phyloP scores from a whole-genome alignment of 2,888 invertebrate species.

The Callimorpha dominula region DNA sequence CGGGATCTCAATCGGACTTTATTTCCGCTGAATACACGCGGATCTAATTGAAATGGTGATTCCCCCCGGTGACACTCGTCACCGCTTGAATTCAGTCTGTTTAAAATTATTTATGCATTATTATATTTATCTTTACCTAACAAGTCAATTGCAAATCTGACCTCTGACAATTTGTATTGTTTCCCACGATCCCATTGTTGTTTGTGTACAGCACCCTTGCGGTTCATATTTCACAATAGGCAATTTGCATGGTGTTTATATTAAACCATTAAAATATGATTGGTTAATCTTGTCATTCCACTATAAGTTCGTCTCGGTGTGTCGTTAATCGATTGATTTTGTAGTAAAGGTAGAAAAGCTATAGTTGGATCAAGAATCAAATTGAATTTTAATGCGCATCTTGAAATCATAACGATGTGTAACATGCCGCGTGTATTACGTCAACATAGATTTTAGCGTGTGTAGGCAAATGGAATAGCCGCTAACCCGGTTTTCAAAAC shows the following conservation, averaged over 20 bases:
- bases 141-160: slow-evolving; percentile 48
- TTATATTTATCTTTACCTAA: slow-evolving; percentile 27
- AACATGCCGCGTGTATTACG: slow-evolving; percentile 29
- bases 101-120: slow-evolving; percentile 22
- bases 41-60: slow-evolving; percentile 38
- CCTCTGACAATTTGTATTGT: slow-evolving; percentile 55
- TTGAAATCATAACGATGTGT: slow-evolving; percentile 26
- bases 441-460: slow-evolving; percentile 26
- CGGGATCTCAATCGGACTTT: slow-evolving; percentile 26
- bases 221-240: slow-evolving; percentile 58
- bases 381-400: slow-evolving; percentile 9
- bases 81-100: slow-evolving; percentile 31
- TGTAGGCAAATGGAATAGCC: slow-evolving; percentile 32
- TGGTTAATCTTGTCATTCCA: slow-evolving; percentile 39
- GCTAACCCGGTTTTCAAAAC: slow-evolving; percentile 31
- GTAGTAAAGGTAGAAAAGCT: slow-evolving; percentile 23
- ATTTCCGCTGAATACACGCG: slow-evolving; percentile 26
- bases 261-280: slow-evolving; percentile 36
- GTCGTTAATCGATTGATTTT: slow-evolving; percentile 24
- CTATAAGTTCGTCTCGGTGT: slow-evolving; percentile 23
- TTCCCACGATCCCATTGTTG: slow-evolving; percentile 62
- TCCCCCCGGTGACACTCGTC: slow-evolving; percentile 43
- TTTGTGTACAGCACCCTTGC: slow-evolving; percentile 23
- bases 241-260: slow-evolving; percentile 57
- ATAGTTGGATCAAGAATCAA: slow-evolving; percentile 4